Conservation (phyloP, 2,888 invertebrate genomes). For the Embidobia sp. region DNA sequence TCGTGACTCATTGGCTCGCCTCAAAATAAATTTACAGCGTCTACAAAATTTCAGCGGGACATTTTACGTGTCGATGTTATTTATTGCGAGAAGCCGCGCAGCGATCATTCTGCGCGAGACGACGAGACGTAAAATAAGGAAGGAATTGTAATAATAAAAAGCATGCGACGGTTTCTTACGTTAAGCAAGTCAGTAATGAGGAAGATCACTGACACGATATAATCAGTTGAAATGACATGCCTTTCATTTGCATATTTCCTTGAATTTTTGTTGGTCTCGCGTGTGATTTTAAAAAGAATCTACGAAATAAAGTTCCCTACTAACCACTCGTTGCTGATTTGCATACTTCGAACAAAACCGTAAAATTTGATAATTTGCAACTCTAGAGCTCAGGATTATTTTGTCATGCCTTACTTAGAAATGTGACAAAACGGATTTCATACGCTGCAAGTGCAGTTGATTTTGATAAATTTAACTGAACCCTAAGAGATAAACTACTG, state of each 20-base stretch:
- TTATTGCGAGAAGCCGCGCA: slow-evolving; percentile 25
- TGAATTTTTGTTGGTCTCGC: slow-evolving; percentile 52
- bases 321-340: slow-evolving; percentile 48
- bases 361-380: slow-evolving; percentile 32
- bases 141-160: slow-evolving; percentile 60
- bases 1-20: slow-evolving; percentile 3
- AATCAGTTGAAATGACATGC: slow-evolving; percentile 57
- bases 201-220: slow-evolving; percentile 59
- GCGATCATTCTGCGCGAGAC: slow-evolving; percentile 10
- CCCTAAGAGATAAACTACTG: too few relatives aligned
- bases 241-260: slow-evolving; percentile 63
- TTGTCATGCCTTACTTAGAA: slow-evolving; percentile 26
- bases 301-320: slow-evolving; percentile 53
- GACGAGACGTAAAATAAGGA: slow-evolving; percentile 33
- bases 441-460: too few relatives aligned
- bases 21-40: slow-evolving; percentile 12
- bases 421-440: too few relatives aligned
- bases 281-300: slow-evolving; percentile 52
- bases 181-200: slow-evolving; percentile 54
- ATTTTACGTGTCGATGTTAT: slow-evolving; percentile 24
- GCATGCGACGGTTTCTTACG: slow-evolving; percentile 34
- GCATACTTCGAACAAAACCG: slow-evolving; percentile 31
- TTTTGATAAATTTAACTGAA: too few relatives aligned
- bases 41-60: slow-evolving; percentile 27
- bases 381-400: slow-evolving; percentile 32